Base-by-base conservation (phyloP, 2,113 vertebrate species). In the Platanista minor region DNA sequence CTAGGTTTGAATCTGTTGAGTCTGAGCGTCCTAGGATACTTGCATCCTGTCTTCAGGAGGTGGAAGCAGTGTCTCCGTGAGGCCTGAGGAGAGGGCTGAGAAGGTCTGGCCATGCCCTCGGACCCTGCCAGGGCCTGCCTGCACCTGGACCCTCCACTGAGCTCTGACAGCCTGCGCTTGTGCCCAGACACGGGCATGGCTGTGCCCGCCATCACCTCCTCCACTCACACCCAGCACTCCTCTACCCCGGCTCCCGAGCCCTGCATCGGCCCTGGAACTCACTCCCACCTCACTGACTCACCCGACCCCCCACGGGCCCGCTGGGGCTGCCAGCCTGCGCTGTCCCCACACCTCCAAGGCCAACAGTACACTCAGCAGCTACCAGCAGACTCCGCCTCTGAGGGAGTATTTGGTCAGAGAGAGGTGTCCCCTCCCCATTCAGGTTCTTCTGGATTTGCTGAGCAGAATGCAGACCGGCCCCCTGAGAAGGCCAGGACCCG, bases 351-450 rank as follows among this genome's bases (percentile, higher is more conserved):
- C 62, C 74, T 12, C n/a, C 49, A 67, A 12, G 36, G 21, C 4
- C 9, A 52, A 71, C 25, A 10, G 14, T 25, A 27, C 4, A 0
- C 3, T 10, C 21, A 7, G 13, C 18, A 1, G 15, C 10, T 31
- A 82, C 74, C 0, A 1, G 57, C 81, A 46, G 39, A 52, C 57
- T 23, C 69, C 14, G 13, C 33, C 11, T 89, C 17, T 8, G 6
- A 52, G 31, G 2, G 10, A n/a, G 59, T n/a, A 4, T 14, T 43
- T 69, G 43, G 43, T 67, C 90, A 80, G 81, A 67, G 81, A 67
- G 41, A 92, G 49, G 46, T 61, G 57, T 27, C 27, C 59, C 43
- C 8, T 3, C 25, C 23, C 31, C 14, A 52, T 8, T 3, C 33
- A 33, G 25, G 41, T 41, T 43, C 31, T 49, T 67, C 36, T 78